Evolutionary conservation across 2,797 vertebrate species (phyloP).

Genomic region (Lindbergichthys nudifrons): DNA sequence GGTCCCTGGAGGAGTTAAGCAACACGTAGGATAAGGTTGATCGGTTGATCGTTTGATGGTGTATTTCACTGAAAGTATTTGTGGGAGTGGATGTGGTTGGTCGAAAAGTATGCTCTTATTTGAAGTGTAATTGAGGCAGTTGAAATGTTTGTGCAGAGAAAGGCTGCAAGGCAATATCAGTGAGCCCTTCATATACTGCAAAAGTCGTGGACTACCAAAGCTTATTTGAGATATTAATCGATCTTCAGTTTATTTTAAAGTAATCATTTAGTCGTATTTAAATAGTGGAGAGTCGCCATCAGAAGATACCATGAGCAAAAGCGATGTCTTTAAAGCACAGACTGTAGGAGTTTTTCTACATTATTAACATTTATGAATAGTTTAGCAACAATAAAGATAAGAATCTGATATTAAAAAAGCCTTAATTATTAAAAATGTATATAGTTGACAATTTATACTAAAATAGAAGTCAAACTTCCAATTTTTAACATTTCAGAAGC

Average conservation of each 20-base stretch:
- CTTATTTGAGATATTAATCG: not conserved
- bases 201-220: not conserved
- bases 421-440: not conserved
- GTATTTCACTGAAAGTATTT: conserved; percentile 13
- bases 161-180: conserved; percentile 4
- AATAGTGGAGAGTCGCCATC: not conserved
- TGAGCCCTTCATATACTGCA: not conserved
- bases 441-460: too few species aligned
- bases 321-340: not conserved
- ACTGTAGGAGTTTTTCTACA: too few species aligned
- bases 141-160: not conserved
- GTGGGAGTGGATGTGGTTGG: conserved; percentile 11
- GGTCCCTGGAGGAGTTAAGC: not conserved
- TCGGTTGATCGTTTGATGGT: not conserved
- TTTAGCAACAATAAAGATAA: too few species aligned
- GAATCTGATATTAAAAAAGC: not conserved
- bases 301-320: not conserved
- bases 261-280: too few species aligned
- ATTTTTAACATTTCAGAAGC: not conserved
- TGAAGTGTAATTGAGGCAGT: not conserved
- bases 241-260: not conserved
- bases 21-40: not conserved
- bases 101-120: conserved; percentile 5
- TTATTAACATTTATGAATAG: too few species aligned
- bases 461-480: too few species aligned